Evolutionary conservation across 2,797 vertebrate species (phyloP).

Genomic region (Scyliorhinus canicula): DNA sequence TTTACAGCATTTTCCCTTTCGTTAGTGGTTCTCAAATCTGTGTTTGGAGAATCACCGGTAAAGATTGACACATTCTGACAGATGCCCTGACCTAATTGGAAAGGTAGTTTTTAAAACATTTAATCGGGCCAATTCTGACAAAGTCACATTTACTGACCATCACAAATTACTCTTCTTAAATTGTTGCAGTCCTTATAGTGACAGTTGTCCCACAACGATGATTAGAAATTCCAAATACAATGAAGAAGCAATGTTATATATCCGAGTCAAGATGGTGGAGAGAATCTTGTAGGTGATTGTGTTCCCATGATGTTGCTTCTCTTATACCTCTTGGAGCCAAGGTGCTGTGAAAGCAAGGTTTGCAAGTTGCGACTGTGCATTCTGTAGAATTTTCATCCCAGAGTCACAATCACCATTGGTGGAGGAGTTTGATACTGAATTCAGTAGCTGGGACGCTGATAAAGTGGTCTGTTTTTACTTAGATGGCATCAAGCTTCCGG

Average conservation of each 20-base stretch:
- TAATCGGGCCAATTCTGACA: not conserved
- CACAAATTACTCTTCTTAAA: not conserved
- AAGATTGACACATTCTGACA: not conserved
- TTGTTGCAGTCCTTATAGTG: not conserved
- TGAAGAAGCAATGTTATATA: not conserved
- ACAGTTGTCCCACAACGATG: not conserved
- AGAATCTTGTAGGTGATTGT: not conserved
- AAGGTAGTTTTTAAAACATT: not conserved
- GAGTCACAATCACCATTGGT: not conserved
- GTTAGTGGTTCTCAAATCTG: not conserved
- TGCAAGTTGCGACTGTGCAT: not conserved
- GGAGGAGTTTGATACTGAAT: not conserved
- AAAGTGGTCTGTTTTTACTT: not conserved
- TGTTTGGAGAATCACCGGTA: not conserved
- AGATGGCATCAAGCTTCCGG: not conserved
- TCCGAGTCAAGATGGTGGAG: not conserved
- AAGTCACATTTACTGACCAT: not conserved
- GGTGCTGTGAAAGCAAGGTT: not conserved
- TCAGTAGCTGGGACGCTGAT: not conserved
- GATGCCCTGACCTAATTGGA: not conserved
- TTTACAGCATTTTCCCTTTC: too few species aligned
- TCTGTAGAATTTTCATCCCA: not conserved
- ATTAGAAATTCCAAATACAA: not conserved
- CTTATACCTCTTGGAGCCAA: not conserved
- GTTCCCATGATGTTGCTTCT: not conserved